A percentile compares a stretch with the other conserved stretches of the same genome.
These are phyloP conservation scores for Drosophila neocordata DNA, from an alignment of 1,140 invertebrate species.

Conservation along the genomic window DNA sequence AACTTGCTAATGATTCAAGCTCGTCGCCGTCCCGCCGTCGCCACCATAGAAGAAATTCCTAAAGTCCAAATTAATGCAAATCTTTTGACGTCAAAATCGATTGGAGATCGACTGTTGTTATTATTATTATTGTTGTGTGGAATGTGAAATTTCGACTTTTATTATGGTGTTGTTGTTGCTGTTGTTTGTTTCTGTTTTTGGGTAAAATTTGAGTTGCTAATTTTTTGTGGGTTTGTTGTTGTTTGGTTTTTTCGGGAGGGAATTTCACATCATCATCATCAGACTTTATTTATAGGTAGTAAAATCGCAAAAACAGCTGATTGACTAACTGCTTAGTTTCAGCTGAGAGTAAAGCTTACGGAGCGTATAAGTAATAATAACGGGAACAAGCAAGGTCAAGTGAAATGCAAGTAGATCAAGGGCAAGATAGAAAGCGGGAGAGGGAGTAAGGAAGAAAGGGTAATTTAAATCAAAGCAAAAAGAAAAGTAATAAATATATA, in stretches of 20 bases:
- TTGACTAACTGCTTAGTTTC: slow-evolving; percentile 10
- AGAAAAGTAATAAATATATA: slow-evolving; percentile 38
- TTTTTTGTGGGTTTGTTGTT: slow-evolving; percentile 38
- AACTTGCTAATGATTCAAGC: slow-evolving; percentile 72
- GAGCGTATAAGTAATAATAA: slow-evolving; percentile 2
- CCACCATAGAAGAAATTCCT: slow-evolving; percentile 58
- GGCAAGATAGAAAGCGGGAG: slow-evolving; percentile 8
- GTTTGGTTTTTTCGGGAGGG: slow-evolving; percentile 18
- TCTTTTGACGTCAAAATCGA: slow-evolving; percentile 73
- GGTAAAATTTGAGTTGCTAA: slow-evolving; percentile 54
- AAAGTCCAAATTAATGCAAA: slow-evolving; percentile 65
- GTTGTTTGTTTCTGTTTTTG: slow-evolving; percentile 42
- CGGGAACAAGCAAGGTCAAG: slow-evolving; percentile 43
- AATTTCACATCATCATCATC: slow-evolving; percentile 52
- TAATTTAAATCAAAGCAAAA: slow-evolving; percentile 42
- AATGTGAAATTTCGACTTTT: slow-evolving; percentile 73
- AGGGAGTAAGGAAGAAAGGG: not conserved
- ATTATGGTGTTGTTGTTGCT: slow-evolving; percentile 45
- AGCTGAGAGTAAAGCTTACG: slow-evolving; percentile 19
- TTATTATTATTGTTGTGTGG: slow-evolving; percentile 36
- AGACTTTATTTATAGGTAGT: slow-evolving; percentile 31
- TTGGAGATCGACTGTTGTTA: slow-evolving; percentile 15
- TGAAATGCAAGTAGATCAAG: slow-evolving; percentile 48
- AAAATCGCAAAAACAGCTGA: slow-evolving; percentile 46
- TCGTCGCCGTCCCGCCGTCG: slow-evolving; percentile 27